These are phyloP conservation scores for Scaptomyza graminum DNA, from an alignment of 1,140 invertebrate genomes.

Conservation along the genomic window DNA sequence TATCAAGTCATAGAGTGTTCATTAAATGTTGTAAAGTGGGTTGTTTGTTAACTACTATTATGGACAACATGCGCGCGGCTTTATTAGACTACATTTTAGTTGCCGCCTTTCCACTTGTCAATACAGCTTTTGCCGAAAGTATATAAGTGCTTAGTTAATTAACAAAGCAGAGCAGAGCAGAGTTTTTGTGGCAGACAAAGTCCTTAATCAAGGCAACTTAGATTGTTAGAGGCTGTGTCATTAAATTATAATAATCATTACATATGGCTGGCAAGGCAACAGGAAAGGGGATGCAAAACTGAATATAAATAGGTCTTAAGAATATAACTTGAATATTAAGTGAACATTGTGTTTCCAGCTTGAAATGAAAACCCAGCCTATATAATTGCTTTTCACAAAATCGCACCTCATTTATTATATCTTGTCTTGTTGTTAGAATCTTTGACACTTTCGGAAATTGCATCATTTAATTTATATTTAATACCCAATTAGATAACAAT, in stretches of 20 bases:
- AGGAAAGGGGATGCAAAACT: no score
- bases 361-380: no score
- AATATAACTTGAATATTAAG: no score
- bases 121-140: background rate
- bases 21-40: constrained; percentile 64
- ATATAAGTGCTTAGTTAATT: constrained; percentile 3
- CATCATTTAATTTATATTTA: constrained; percentile 3
- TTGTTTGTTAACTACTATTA: constrained; percentile 19
- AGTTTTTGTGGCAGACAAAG: background rate
- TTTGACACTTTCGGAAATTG: constrained; percentile 1
- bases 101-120: background rate
- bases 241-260: background rate
- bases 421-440: background rate
- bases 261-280: no score
- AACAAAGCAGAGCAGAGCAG: background rate
- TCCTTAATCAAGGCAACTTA: constrained; percentile 8
- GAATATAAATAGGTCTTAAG: no score
- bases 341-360: no score
- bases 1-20: constrained; percentile 77
- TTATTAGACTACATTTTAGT: background rate
- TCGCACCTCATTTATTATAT: background rate
- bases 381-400: background rate
- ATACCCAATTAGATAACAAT: constrained; percentile 1
- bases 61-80: constrained; percentile 5
- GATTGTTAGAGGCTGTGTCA: constrained; percentile 1